Conservation (phyloP, 1,140 invertebrate species). For the Neomicropteryx cornuta region DNA sequence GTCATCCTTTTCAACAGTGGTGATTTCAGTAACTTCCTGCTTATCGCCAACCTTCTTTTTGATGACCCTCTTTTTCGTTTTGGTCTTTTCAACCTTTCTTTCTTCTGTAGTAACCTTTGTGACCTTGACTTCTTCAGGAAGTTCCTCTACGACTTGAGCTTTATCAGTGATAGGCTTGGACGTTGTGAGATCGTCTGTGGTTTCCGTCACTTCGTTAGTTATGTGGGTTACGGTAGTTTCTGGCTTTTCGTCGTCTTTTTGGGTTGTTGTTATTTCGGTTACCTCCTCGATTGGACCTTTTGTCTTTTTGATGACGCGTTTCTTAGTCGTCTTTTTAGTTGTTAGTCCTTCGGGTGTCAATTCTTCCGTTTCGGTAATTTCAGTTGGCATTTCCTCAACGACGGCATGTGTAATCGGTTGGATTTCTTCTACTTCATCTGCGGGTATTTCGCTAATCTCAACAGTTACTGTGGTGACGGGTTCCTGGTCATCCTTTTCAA, state of each 20-base stretch:
- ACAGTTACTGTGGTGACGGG: slow-evolving; percentile 10
- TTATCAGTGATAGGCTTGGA: background rate
- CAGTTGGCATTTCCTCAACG: slow-evolving; percentile 15
- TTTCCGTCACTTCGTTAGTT: slow-evolving; percentile 19
- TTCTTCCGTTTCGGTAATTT: slow-evolving; percentile 21
- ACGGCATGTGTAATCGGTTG: slow-evolving; percentile 12
- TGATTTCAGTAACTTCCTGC: slow-evolving; percentile 29
- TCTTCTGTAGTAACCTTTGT: slow-evolving; percentile 24
- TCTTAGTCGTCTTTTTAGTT: slow-evolving; percentile 24
- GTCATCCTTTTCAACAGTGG: slow-evolving; percentile 27
- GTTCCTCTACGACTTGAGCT: slow-evolving; percentile 11
- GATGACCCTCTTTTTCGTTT: slow-evolving; percentile 30
- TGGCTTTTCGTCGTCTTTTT: slow-evolving; percentile 16
- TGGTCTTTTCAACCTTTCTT: slow-evolving; percentile 24
- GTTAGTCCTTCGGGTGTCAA: slow-evolving; percentile 22
- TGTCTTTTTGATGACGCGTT: slow-evolving; percentile 16
- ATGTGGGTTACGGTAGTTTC: slow-evolving; percentile 19
- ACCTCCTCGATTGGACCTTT: slow-evolving; percentile 18
- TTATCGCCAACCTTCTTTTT: slow-evolving; percentile 24
- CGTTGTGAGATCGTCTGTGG: slow-evolving; percentile 11
- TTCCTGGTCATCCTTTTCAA: slow-evolving; percentile 15
- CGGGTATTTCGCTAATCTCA: no score
- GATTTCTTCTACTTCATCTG: slow-evolving; percentile 19
- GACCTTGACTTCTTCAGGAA: slow-evolving; percentile 15
- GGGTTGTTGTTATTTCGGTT: slow-evolving; percentile 17